Evolutionary conservation across 2,113 vertebrate species (phyloP), one percentile per base, ranked within the genome.

Genomic region (Epinephelus cyanopodus): DNA sequence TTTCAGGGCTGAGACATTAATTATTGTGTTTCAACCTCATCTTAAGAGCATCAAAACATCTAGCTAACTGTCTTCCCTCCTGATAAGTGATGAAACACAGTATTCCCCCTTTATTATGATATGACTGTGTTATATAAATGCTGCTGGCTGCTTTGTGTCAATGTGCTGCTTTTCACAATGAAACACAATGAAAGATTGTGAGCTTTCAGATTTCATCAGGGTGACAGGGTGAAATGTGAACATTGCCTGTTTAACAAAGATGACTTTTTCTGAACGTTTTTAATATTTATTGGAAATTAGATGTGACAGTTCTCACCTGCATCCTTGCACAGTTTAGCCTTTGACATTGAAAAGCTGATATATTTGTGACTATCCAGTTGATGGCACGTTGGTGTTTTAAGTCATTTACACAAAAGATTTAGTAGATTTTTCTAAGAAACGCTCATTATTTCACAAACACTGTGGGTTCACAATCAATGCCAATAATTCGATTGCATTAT

Each of bases 391-490:
- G 42, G 42, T 9, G 42, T 45, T 12, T 2, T 45, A 12, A 50
- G 48, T 50, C 15, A 76, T 58, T 63, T 7, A 77, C 58, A 73
- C 37, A 27, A 2, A 0, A 50, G 39, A 37, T 71, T 58, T 14
- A 14, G n/a, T 19, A 15, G 29, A 65, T 15, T 33, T 33, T 67
- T 54, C 6, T 57, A 14, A 1, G 50, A 45, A 79, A 69, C 12
- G 12, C 29, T 78, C 62, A 80, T 33, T 14, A 23, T 70, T 45
- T 76, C 25, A 67, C 25, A 52, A 15, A 47, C n/a, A 29, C 52
- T 13, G 23, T 57, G 61, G 39, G n/a, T 66, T 70, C 53, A 48
- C 52, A 25, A 33, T 27, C 15, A 5, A 77, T 64, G 25, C 19
- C 4, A 10, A 69, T 25, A 33, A 21, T 11, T 61, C 23, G 21